Evolutionary conservation across 1,140 invertebrate genomes (phyloP).

Genomic region (Euwallacea similis): DNA sequence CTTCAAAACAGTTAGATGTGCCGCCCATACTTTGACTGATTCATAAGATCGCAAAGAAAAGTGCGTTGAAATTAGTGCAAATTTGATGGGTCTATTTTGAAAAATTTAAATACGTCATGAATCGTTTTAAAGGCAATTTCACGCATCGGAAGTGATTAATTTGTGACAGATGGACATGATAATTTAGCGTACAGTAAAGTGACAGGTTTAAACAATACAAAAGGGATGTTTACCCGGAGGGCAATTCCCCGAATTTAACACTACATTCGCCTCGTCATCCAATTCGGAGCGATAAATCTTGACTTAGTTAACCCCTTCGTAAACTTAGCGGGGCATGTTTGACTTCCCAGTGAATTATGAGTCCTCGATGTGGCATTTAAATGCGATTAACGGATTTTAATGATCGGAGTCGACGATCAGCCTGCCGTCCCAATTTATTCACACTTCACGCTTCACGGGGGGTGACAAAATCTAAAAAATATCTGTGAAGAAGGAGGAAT

Average conservation of each 20-base stretch:
- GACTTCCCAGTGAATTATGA: slow-evolving; percentile 51
- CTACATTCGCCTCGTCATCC: slow-evolving; percentile 39
- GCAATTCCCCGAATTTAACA: slow-evolving; percentile 36
- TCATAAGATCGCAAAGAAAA: too few species aligned
- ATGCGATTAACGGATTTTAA: slow-evolving; percentile 52
- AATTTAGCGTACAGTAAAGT: slow-evolving; percentile 22
- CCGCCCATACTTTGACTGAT: too few species aligned
- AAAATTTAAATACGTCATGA: too few species aligned
- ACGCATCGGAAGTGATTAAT: not conserved
- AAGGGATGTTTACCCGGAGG: slow-evolving; percentile 30
- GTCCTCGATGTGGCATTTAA: slow-evolving; percentile 45
- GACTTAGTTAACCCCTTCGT: slow-evolving; percentile 47
- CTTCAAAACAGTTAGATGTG: too few species aligned
- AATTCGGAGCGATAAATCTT: slow-evolving; percentile 49
- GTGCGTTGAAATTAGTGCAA: too few species aligned
- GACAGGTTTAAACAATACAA: slow-evolving; percentile 27
- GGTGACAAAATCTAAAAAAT: slow-evolving; percentile 30
- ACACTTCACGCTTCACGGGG: slow-evolving; percentile 33
- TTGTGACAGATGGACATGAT: slow-evolving; percentile 24
- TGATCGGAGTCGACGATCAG: slow-evolving; percentile 37
- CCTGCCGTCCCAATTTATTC: slow-evolving; percentile 33
- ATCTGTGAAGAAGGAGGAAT: not conserved
- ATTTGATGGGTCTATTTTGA: too few species aligned
- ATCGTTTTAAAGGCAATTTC: too few species aligned
- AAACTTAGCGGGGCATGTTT: slow-evolving; percentile 44